Conservation (phyloP, 2,113 vertebrate genomes). For the Typhlomys cinereus region DNA sequence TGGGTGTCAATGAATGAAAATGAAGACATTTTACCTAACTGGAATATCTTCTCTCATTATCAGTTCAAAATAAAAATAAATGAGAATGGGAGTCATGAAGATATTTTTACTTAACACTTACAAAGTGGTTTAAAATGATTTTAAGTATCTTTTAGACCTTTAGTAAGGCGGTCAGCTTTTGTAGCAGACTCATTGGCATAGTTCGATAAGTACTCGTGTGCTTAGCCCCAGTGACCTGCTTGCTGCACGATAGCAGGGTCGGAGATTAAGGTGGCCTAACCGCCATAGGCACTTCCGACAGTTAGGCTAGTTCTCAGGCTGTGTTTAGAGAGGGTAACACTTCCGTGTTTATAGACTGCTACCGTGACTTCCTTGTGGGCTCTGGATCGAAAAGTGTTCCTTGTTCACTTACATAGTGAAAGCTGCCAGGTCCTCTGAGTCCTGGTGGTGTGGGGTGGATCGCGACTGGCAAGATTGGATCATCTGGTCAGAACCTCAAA, state of each 20-base stretch:
- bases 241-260: slow-evolving; percentile 37
- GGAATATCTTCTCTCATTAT: neutral
- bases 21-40: neutral
- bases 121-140: slow-evolving; percentile 53
- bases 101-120: slow-evolving; percentile 52
- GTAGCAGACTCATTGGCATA: slow-evolving; percentile 76
- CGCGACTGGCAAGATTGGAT: neutral
- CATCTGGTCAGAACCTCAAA: neutral
- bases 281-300: slow-evolving; percentile 78
- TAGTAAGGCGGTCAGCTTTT: slow-evolving; percentile 73
- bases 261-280: slow-evolving; percentile 42
- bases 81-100: neutral
- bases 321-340: slow-evolving; percentile 76
- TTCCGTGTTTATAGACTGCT: slow-evolving; percentile 72
- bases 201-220: slow-evolving; percentile 61
- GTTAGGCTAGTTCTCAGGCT: slow-evolving; percentile 77
- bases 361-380: slow-evolving; percentile 67
- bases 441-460: rapidly evolving
- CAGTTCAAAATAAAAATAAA: slow-evolving; percentile 25
- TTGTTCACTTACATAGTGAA: slow-evolving; percentile 45
- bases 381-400: slow-evolving; percentile 66
- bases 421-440: neutral
- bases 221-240: slow-evolving; percentile 47
- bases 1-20: neutral
- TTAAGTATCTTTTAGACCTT: slow-evolving; percentile 49